Evolutionary conservation across 2,113 vertebrate genomes (phyloP), one percentile per base, ranked within the genome.

Genomic region (Etheostoma spectabile): DNA sequence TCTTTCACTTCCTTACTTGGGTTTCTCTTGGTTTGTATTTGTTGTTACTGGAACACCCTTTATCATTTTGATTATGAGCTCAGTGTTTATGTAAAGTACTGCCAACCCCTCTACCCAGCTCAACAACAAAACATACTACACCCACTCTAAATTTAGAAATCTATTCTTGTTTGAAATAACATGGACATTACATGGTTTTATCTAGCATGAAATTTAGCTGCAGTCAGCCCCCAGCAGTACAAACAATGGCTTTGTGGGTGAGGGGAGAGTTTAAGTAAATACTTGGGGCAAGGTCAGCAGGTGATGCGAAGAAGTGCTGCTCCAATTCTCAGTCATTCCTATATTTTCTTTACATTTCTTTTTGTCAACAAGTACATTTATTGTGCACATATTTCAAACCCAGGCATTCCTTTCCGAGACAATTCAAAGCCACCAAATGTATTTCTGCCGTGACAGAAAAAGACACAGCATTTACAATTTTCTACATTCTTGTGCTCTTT

Each of bases 61-160:
- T 90, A 86, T 92, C 79, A 30, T 73, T 74, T 65, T 42, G 35
- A 80, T 56, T 61, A 73, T 88, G 87, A 88, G 60, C 80, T 92
- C 87, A 83, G 78, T 80, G 74, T 69, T 83, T 83, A 70, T 67
- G 42, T 65, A 64, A 2, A n/a, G 65, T 2, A 8, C 57, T 38
- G 83, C 78, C 77, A 78, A 24, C 38, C 63, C 42, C 52, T 78
- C 6, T 63, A 19, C 66, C 65, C 38, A 52, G 22, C 33, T 64
- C 75, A 68, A 45, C 13, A 83, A 79, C 30, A 74, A 79, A 82
- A 62, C 57, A 75, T 35, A 30, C 55, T 45, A 52, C 71, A 42
- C 75, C 51, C 33, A 46, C 53, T 59, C 83, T 69, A 88, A 84
- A 88, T 82, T 69, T 85, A 89, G 75, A 84, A 38, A 19, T 22